Evolutionary conservation across 2,113 vertebrate genomes (phyloP).

Genomic region (Gnathonemus longibarbis): DNA sequence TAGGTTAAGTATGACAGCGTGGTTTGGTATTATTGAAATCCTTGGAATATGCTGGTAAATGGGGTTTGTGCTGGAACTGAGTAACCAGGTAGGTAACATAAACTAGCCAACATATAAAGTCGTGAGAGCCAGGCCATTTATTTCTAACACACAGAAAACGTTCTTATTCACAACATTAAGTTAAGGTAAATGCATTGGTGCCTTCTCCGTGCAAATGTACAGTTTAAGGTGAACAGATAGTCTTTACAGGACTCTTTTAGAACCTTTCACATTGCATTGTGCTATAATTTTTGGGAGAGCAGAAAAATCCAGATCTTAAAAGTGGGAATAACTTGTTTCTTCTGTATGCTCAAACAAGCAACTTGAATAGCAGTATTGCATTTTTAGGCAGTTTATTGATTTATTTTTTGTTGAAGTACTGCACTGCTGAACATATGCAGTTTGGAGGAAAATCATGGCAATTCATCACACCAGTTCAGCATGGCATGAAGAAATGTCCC

Average conservation of each 20-base stretch:
- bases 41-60: not conserved
- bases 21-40: not conserved
- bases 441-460: not conserved
- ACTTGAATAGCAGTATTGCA: not conserved
- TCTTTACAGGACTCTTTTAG: not conserved
- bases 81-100: not conserved
- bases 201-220: not conserved
- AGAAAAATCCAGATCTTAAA: not conserved
- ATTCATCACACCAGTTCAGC: not conserved
- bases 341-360: not conserved
- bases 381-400: not conserved
- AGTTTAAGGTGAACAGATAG: not conserved
- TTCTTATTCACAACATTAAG: not conserved
- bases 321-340: not conserved
- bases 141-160: not conserved
- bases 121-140: not conserved
- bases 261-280: not conserved
- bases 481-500: not conserved
- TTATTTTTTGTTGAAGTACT: not conserved
- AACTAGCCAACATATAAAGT: not conserved
- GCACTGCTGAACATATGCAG: not conserved
- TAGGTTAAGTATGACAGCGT: not conserved
- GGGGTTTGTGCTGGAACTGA: not conserved
- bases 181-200: not conserved
- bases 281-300: not conserved